Conservation (phyloP, 1,140 invertebrate genomes). For the Copidosoma floridanum region DNA sequence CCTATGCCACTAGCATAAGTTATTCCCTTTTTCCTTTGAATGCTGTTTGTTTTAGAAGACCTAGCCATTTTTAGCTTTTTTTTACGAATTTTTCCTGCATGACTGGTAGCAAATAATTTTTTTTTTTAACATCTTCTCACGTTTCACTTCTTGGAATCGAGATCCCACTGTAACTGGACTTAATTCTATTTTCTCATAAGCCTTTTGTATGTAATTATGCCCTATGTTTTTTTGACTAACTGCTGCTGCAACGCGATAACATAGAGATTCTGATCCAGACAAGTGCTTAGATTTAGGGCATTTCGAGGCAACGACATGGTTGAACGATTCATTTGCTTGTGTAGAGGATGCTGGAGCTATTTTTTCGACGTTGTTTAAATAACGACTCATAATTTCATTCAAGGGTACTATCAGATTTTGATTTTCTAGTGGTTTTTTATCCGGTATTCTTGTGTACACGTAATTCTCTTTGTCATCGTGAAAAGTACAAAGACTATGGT, state of each 20-base stretch:
- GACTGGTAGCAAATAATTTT: not conserved
- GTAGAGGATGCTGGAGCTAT: slow-evolving; percentile 20
- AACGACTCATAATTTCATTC: too few species aligned
- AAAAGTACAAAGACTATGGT: slow-evolving; percentile 22
- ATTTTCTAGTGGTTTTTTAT: slow-evolving; percentile 13
- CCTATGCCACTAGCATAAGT: not conserved
- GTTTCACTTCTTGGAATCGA: not conserved
- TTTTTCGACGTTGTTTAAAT: slow-evolving; percentile 12
- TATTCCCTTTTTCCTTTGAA: not conserved
- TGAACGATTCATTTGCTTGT: slow-evolving; percentile 28
- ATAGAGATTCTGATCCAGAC: not conserved
- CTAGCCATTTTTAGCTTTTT: not conserved
- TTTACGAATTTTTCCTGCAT: not conserved
- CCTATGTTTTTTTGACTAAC: not conserved
- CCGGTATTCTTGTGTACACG: slow-evolving; percentile 14
- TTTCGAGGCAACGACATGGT: slow-evolving; percentile 14
- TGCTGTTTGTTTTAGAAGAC: not conserved
- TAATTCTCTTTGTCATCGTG: slow-evolving; percentile 15
- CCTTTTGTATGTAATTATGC: not conserved
- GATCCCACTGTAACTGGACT: not conserved
- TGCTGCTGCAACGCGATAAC: not conserved
- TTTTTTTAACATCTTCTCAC: not conserved
- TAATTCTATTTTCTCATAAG: not conserved
- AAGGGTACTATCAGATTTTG: not conserved
- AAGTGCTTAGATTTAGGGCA: slow-evolving; percentile 17